Evolutionary conservation across 2,888 invertebrate species (phyloP).

Genomic region (Pinctada fucata): DNA sequence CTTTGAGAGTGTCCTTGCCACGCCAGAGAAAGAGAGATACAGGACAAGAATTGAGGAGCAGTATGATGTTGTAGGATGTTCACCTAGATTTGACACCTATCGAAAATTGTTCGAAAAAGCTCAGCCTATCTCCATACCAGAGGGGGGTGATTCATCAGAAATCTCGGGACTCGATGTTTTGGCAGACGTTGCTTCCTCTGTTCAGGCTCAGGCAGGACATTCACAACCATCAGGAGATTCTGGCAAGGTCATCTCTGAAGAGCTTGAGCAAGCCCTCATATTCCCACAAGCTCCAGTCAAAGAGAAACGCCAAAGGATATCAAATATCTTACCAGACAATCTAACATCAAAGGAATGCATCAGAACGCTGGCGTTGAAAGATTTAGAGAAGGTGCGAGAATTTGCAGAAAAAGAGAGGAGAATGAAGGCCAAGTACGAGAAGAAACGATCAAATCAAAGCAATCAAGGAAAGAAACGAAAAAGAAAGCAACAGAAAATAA

Average conservation of each 20-base stretch:
- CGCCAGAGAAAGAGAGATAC: slow-evolving; percentile 33
- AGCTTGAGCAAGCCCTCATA: background rate
- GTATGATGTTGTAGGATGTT: slow-evolving; percentile 30
- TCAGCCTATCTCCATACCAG: background rate
- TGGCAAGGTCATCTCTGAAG: background rate
- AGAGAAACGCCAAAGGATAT: background rate
- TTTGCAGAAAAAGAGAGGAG: slow-evolving; percentile 20
- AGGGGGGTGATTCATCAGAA: background rate
- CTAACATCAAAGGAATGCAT: slow-evolving; percentile 31
- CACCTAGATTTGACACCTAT: slow-evolving; percentile 38
- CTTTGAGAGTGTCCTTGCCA: slow-evolving; percentile 13
- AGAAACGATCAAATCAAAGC: background rate
- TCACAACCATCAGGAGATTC: background rate
- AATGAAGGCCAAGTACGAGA: background rate
- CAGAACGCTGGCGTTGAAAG: slow-evolving; percentile 28
- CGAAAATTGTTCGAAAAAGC: slow-evolving; percentile 15
- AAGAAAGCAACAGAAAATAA: background rate
- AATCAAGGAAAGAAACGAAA: background rate
- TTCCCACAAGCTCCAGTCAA: background rate
- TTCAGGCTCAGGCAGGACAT: too few relatives aligned
- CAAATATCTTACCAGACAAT: slow-evolving; percentile 29
- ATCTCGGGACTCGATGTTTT: background rate
- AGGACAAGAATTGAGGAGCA: slow-evolving; percentile 20
- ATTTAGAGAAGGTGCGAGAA: slow-evolving; percentile 19
- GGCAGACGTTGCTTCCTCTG: background rate